Conservation (phyloP, 2,888 invertebrate species). For the Nemotelus pantherinus region DNA sequence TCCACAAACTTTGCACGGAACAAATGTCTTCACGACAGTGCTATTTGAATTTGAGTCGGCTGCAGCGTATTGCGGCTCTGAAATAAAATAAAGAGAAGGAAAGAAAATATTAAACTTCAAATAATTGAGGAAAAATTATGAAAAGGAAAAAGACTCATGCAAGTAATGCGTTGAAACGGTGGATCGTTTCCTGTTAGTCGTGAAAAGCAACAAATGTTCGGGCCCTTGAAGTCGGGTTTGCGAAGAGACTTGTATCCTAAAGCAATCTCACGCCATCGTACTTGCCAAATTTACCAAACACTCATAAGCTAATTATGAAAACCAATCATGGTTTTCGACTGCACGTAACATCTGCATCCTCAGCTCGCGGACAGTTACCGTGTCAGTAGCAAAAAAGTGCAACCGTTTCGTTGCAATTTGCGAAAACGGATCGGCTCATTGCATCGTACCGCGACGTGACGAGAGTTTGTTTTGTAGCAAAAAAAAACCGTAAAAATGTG, state of each 20-base stretch:
- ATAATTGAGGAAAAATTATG: no score
- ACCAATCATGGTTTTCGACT: constrained; percentile 2
- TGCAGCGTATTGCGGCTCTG: constrained; percentile 78
- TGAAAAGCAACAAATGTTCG: no score
- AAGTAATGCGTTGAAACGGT: no score
- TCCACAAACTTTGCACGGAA: constrained; percentile 96
- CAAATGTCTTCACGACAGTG: constrained; percentile 84
- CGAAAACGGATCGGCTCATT: neutral
- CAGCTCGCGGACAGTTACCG: no score
- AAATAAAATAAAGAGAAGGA: constrained; percentile 53
- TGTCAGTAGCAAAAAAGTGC: no score
- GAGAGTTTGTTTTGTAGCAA: neutral
- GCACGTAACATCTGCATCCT: neutral
- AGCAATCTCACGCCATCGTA: no score
- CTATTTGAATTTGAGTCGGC: constrained; percentile 83
- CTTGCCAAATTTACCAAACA: no score
- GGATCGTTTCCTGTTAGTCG: no score
- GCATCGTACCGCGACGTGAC: neutral
- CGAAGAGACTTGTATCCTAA: no score
- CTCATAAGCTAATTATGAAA: neutral
- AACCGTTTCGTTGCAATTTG: no score
- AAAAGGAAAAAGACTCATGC: no score
- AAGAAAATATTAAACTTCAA: neutral
- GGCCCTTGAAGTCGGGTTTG: no score
- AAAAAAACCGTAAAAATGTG: constrained; percentile 12